Percentiles rank a stretch among this genome's conserved stretches.
Evolutionary conservation across 35 echinoderm and acorn worm genomes (phyloP).

Genomic region (Heliocidaris erythrogramma): DNA sequence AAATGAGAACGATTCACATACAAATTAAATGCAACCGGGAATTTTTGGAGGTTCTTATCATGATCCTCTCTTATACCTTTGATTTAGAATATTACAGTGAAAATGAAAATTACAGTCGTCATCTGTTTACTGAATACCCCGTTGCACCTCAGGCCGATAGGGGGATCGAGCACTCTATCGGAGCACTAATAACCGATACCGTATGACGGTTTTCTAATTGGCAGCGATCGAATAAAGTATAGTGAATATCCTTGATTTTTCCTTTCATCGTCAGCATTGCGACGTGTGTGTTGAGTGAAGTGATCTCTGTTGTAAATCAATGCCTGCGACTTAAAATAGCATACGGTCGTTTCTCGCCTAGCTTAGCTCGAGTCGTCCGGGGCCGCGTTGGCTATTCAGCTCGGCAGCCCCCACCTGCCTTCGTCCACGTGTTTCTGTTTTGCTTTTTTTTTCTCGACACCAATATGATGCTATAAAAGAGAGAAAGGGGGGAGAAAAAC

Average conservation of each 20-base stretch:
- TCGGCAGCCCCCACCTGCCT: slow-evolving; percentile 33
- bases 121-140: not conserved
- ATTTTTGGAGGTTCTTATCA: too few relatives aligned
- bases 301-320: slow-evolving; percentile 29
- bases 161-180: not conserved
- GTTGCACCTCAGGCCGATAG: not conserved
- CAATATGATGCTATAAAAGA: not conserved
- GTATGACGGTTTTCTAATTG: not conserved
- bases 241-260: not conserved
- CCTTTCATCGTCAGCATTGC: not conserved
- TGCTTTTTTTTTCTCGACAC: not conserved
- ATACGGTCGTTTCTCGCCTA: slow-evolving; percentile 23
- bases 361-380: not conserved
- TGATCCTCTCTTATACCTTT: too few relatives aligned
- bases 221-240: slow-evolving; percentile 2
- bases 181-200: not conserved
- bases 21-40: too few relatives aligned
- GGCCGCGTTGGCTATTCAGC: not conserved
- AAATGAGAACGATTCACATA: too few relatives aligned
- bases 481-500: not conserved
- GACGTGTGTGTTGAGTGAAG: not conserved
- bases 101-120: not conserved
- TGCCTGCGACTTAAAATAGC: not conserved
- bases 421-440: slow-evolving; percentile 13
- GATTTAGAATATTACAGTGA: not conserved